Evolutionary conservation across 2,797 vertebrate genomes (phyloP).

Genomic region (Phrynocephalus forsythii): DNA sequence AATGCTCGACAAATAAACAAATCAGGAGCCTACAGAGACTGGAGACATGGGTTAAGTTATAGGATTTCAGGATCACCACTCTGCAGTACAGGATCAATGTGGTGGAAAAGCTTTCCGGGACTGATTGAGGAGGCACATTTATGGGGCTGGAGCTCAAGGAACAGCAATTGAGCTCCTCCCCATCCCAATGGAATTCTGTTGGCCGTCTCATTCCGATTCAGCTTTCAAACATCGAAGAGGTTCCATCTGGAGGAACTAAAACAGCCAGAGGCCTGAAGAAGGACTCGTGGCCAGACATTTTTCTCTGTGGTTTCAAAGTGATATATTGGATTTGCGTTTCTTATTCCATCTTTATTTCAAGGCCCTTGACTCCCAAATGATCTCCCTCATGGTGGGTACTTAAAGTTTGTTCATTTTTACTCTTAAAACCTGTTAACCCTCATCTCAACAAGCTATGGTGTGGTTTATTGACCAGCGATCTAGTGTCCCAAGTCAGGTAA

Average conservation of each 20-base stretch:
- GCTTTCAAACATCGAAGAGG: constrained; percentile 13
- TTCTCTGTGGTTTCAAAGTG: background rate
- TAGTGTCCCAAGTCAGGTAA: background rate
- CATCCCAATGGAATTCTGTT: background rate
- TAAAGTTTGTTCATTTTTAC: background rate
- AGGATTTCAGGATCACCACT: background rate
- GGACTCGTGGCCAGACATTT: background rate
- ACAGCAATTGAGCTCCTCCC: no score
- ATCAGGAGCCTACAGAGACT: background rate
- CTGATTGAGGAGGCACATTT: background rate
- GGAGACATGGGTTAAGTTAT: background rate
- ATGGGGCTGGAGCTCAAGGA: background rate
- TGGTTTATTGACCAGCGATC: background rate
- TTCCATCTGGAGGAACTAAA: background rate
- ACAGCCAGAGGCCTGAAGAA: background rate
- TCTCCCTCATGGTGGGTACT: background rate
- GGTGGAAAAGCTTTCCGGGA: background rate
- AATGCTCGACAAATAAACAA: background rate
- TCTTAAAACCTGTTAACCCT: background rate
- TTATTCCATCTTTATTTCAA: background rate
- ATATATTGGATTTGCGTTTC: background rate
- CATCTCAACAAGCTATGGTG: background rate
- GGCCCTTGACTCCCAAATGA: background rate
- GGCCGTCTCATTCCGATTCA: constrained; percentile 14
- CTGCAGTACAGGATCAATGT: background rate